phyloP scores from a whole-genome alignment of 1,140 invertebrate genomes.

The Drosophila pseudoananassae region DNA sequence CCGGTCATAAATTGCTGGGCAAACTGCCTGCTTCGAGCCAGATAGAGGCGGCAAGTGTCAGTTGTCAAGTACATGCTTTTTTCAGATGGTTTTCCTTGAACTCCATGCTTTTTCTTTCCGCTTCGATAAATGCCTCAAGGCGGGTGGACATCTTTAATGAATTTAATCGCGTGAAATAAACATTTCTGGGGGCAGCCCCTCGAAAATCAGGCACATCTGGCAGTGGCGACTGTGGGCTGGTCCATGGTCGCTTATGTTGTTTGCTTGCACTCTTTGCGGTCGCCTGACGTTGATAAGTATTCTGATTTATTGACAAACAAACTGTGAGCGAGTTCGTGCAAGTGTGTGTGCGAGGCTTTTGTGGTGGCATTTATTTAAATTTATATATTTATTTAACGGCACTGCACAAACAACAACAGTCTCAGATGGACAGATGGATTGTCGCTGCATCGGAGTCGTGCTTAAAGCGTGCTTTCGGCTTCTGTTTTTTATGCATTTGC shows the following conservation, averaged over 20 bases:
- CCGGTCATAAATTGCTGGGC: slow-evolving; percentile 61
- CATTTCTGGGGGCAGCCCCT: slow-evolving; percentile 39
- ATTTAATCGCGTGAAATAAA: slow-evolving; percentile 78
- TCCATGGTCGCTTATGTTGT: slow-evolving; percentile 62
- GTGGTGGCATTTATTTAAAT: slow-evolving; percentile 73
- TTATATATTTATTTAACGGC: slow-evolving; percentile 77
- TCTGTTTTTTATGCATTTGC: slow-evolving; percentile 52
- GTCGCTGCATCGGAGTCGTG: slow-evolving; percentile 22
- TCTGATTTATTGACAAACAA: slow-evolving; percentile 81
- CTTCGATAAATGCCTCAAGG: slow-evolving; percentile 28
- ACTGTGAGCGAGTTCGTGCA: slow-evolving; percentile 24
- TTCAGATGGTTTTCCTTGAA: neutral
- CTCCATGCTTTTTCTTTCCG: slow-evolving; percentile 46
- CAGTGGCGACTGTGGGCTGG: neutral
- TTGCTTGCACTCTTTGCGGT: slow-evolving; percentile 72
- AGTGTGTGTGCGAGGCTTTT: slow-evolving; percentile 6
- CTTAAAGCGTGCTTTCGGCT: slow-evolving; percentile 57
- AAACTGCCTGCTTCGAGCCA: slow-evolving; percentile 56
- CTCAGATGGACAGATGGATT: slow-evolving; percentile 33
- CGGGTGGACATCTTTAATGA: slow-evolving; percentile 69
- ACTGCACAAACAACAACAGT: slow-evolving; percentile 33
- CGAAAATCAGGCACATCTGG: slow-evolving; percentile 13
- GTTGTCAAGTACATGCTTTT: slow-evolving; percentile 45
- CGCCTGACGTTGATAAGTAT: slow-evolving; percentile 76
- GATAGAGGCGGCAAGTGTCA: slow-evolving; percentile 72